Percentiles rank a stretch among this genome's conserved stretches.
phyloP scores from a whole-genome alignment of 1,140 invertebrate genomes.

The Helicoverpa armigera region DNA sequence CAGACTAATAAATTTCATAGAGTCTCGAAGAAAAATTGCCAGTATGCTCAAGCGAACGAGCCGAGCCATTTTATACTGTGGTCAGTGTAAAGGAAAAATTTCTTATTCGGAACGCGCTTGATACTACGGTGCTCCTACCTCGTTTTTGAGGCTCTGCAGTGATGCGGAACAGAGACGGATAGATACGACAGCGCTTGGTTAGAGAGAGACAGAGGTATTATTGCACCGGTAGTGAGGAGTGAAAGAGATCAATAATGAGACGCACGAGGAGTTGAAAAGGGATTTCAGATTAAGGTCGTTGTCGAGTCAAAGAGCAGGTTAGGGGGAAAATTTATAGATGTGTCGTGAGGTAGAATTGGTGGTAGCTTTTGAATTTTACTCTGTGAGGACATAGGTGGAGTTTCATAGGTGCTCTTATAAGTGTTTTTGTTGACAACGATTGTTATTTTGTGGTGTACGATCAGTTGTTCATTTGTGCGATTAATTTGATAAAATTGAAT shows the following conservation, averaged over 20 bases:
- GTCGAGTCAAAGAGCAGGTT: constrained; percentile 81
- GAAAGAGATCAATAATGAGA: constrained; percentile 87
- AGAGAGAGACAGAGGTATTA: constrained; percentile 72
- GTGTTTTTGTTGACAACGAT: too few relatives aligned
- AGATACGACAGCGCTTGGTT: constrained; percentile 57
- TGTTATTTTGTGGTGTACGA: too few relatives aligned
- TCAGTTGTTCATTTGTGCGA: too few relatives aligned
- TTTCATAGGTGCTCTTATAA: neutral
- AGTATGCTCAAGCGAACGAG: constrained; percentile 38
- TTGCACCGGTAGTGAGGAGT: constrained; percentile 86
- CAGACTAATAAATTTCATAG: constrained; percentile 38
- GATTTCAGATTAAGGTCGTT: constrained; percentile 87
- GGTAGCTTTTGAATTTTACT: neutral
- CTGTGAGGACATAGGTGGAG: neutral
- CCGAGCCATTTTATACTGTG: constrained; percentile 62
- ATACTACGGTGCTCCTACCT: constrained; percentile 79
- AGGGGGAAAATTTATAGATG: constrained; percentile 67
- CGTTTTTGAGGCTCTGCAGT: constrained; percentile 86
- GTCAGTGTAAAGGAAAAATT: constrained; percentile 72
- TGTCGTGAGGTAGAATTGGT: constrained; percentile 2
- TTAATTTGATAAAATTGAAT: too few relatives aligned
- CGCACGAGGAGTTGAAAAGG: constrained; percentile 86
- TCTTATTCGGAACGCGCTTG: constrained; percentile 76
- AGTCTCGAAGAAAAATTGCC: constrained; percentile 50
- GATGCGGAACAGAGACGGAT: constrained; percentile 71